A percentile compares a stretch with the other conserved stretches of the same genome.
phyloP scores from a whole-genome alignment of 2,113 vertebrate genomes.

The Misgurnus anguillicaudatus region DNA sequence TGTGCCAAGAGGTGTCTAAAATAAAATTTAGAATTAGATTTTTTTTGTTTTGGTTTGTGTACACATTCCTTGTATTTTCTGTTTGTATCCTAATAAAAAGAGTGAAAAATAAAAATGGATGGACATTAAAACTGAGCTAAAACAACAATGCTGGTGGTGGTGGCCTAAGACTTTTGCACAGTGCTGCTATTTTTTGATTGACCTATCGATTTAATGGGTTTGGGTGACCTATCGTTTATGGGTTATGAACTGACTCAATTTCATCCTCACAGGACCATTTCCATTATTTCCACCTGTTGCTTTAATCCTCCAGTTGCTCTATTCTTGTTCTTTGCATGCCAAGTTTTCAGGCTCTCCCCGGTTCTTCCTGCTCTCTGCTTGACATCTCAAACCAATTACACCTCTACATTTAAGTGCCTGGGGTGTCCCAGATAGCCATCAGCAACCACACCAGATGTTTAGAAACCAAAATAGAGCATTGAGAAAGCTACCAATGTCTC shows the following conservation, averaged over 20 bases:
- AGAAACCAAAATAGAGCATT: slow-evolving; percentile 4
- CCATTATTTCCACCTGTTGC: background rate
- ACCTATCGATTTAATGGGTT: too few species aligned
- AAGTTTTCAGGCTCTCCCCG: background rate
- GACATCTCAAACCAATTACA: slow-evolving; percentile 9
- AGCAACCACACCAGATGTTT: slow-evolving; percentile 22
- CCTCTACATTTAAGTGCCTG: background rate
- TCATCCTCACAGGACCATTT: background rate
- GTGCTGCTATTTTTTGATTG: too few species aligned
- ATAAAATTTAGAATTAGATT: too few species aligned
- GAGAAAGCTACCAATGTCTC: background rate
- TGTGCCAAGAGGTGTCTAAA: too few species aligned
- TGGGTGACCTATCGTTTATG: too few species aligned
- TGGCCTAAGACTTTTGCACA: too few species aligned
- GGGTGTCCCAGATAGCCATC: slow-evolving; percentile 30
- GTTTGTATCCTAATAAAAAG: too few species aligned
- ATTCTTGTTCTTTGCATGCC: background rate
- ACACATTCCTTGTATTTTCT: too few species aligned
- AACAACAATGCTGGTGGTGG: too few species aligned
- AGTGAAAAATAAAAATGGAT: too few species aligned
- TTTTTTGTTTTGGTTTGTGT: too few species aligned
- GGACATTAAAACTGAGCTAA: too few species aligned
- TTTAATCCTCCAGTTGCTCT: background rate
- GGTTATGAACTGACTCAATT: background rate
- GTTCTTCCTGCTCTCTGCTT: background rate